These are phyloP conservation scores for Pachydiplax longipennis DNA, from an alignment of 2,888 invertebrate genomes.

Conservation along the genomic window DNA sequence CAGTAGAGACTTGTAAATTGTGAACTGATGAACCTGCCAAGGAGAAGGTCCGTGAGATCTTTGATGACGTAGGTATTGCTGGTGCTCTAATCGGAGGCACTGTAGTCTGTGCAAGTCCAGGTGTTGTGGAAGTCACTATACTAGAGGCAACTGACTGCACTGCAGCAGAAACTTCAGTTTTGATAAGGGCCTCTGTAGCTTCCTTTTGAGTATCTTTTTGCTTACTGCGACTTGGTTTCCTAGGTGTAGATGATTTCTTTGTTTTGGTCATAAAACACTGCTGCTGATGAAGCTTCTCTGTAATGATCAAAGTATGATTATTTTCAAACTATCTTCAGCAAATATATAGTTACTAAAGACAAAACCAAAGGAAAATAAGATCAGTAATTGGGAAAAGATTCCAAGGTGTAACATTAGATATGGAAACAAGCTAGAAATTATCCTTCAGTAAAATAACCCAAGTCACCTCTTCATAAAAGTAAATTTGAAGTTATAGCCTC, in stretches of 20 bases:
- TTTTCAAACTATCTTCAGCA: not conserved
- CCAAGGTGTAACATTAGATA: no score
- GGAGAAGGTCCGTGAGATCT: slow-evolving; percentile 33
- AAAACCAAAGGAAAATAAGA: no score
- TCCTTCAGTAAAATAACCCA: no score
- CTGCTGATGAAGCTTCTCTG: slow-evolving; percentile 73
- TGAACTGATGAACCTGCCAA: slow-evolving; percentile 18
- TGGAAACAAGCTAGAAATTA: no score
- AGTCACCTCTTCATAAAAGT: no score
- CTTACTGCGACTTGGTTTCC: slow-evolving; percentile 54
- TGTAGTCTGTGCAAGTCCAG: slow-evolving; percentile 10
- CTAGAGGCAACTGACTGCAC: slow-evolving; percentile 4
- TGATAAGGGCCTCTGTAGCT: not conserved
- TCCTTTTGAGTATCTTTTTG: slow-evolving; percentile 55
- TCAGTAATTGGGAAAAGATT: no score
- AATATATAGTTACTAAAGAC: no score
- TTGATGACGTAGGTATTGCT: slow-evolving; percentile 20
- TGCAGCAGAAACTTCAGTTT: slow-evolving; percentile 28
- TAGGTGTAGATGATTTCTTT: slow-evolving; percentile 48
- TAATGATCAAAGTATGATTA: slow-evolving; percentile 46
- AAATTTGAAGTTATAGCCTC: no score
- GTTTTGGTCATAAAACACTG: slow-evolving; percentile 68
- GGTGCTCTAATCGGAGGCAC: slow-evolving; percentile 32
- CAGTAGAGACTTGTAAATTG: slow-evolving; percentile 58
- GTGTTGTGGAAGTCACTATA: slow-evolving; percentile 8